Percentiles rank a stretch among this genome's conserved stretches.
Conservation (phyloP, 2,113 vertebrate species). For the Brienomyrus brachyistius region DNA sequence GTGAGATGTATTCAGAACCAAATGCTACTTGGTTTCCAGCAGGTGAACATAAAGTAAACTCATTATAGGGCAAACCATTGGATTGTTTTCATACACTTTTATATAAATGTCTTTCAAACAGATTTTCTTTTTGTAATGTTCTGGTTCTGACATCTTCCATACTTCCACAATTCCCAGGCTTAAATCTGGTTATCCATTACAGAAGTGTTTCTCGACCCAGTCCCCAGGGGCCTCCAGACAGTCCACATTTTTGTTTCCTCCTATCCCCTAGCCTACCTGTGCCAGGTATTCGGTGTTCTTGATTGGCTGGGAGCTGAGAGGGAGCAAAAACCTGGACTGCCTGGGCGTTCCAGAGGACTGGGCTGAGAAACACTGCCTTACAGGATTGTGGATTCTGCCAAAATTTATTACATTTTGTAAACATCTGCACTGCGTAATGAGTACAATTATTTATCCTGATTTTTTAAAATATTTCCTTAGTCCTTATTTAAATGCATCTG, state of each 20-base stretch:
- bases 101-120: neutral
- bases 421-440: neutral
- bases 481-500: neutral
- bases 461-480: neutral
- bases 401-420: neutral
- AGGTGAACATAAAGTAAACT: neutral
- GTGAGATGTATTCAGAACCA: neutral
- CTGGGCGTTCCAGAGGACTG: no score
- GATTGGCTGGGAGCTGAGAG: neutral
- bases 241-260: neutral
- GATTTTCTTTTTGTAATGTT: neutral
- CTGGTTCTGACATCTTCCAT: neutral
- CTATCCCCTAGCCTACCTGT: neutral
- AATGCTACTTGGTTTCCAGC: neutral
- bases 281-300: neutral
- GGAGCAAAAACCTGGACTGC: neutral
- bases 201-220: neutral
- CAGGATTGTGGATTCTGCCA: neutral
- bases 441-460: neutral
- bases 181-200: neutral
- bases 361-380: neutral
- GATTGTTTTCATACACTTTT: neutral
- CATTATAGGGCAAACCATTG: neutral
- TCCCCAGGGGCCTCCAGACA: neutral
- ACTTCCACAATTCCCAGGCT: neutral